These are phyloP conservation scores for Pediacus dermestoides DNA, from an alignment of 2,888 invertebrate genomes.

Conservation along the genomic window DNA sequence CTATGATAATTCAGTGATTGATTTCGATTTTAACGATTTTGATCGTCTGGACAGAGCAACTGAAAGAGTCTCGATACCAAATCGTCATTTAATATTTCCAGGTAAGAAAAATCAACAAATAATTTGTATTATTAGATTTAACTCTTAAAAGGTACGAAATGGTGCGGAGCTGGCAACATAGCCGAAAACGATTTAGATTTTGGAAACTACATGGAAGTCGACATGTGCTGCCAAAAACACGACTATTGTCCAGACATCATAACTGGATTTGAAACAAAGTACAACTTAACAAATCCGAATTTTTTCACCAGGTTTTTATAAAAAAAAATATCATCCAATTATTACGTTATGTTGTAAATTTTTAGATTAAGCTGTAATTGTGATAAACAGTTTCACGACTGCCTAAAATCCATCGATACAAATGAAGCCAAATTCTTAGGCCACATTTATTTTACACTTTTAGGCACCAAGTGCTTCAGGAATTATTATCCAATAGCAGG, in stretches of 20 bases:
- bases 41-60: too few species aligned
- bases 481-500: too few species aligned
- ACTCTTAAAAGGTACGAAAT: constrained; percentile 73
- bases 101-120: too few species aligned
- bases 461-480: constrained; percentile 70
- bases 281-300: constrained; percentile 63
- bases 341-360: too few species aligned
- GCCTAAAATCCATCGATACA: constrained; percentile 58
- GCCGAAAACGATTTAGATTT: constrained; percentile 58
- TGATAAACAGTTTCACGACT: constrained; percentile 63
- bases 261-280: constrained; percentile 53
- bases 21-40: too few species aligned
- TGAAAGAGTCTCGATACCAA: too few species aligned
- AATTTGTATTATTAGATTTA: too few species aligned
- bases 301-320: constrained; percentile 58
- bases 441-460: constrained; percentile 68
- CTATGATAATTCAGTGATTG: too few species aligned
- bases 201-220: constrained; percentile 64
- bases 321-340: too few species aligned
- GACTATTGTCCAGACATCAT: constrained; percentile 66
- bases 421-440: constrained; percentile 60
- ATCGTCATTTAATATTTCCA: too few species aligned
- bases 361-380: constrained; percentile 68
- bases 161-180: constrained; percentile 69
- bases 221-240: constrained; percentile 67